Evolutionary conservation across 2,888 invertebrate genomes (phyloP).

Genomic region (Scelioninae gen. 1): DNA sequence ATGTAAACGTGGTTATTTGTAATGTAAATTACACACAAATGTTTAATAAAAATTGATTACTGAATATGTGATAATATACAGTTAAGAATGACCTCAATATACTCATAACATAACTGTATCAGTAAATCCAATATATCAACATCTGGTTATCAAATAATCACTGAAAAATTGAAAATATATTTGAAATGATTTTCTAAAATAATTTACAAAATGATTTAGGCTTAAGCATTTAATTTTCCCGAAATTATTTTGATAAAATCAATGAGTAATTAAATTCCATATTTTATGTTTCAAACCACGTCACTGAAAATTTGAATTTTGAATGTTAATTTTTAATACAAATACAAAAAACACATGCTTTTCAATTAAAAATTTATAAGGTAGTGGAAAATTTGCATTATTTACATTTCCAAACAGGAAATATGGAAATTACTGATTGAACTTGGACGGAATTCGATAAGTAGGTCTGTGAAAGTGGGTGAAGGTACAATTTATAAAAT

Average conservation of each 20-base stretch:
- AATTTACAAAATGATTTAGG: not conserved
- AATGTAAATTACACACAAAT: too few relatives aligned
- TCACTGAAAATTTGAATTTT: constrained; percentile 13
- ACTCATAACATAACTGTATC: constrained; percentile 54
- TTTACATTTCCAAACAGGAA: not conserved
- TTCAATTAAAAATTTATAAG: not conserved
- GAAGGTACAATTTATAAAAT: constrained; percentile 46
- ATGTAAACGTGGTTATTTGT: too few relatives aligned
- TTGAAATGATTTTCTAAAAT: not conserved
- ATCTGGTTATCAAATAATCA: constrained; percentile 26
- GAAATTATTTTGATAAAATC: too few relatives aligned
- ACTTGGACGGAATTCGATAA: constrained; percentile 12
- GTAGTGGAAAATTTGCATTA: not conserved
- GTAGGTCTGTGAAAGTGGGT: constrained; percentile 73
- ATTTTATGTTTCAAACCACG: constrained; percentile 26
- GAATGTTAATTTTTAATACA: not conserved
- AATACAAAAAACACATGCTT: not conserved
- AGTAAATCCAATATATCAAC: constrained; percentile 25
- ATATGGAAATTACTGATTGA: not conserved
- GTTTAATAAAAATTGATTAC: too few relatives aligned
- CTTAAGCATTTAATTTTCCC: too few relatives aligned
- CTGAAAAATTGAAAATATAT: not conserved
- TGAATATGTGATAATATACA: too few relatives aligned
- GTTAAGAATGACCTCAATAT: constrained; percentile 52
- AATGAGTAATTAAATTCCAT: not conserved